Conservation (phyloP, 1,140 invertebrate genomes). For the Camponotus vicinus region DNA sequence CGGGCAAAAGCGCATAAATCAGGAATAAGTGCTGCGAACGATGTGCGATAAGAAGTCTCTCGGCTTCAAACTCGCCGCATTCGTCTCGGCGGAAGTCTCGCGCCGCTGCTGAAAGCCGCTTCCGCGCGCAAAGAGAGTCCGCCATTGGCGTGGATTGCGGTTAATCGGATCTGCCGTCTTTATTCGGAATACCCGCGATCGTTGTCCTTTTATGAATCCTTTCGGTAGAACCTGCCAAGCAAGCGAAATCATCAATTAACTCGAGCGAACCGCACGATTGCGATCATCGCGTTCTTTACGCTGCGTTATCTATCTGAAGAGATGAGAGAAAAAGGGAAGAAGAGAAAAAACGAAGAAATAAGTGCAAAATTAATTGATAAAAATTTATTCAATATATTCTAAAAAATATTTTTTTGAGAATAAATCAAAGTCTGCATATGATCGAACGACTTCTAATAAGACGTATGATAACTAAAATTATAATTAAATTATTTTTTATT, state of each 20-base stretch:
- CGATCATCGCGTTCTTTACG: constrained; percentile 39
- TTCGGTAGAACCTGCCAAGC: neutral
- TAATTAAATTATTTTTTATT: no score
- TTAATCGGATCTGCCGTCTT: constrained; percentile 33
- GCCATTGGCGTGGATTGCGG: constrained; percentile 30
- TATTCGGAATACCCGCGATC: constrained; percentile 42
- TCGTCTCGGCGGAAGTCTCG: constrained; percentile 69
- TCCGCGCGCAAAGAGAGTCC: constrained; percentile 21
- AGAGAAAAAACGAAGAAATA: neutral
- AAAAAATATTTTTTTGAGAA: neutral
- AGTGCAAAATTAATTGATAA: neutral
- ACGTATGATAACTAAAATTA: no score
- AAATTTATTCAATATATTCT: neutral
- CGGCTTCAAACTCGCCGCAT: constrained; percentile 59
- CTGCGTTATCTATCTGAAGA: constrained; percentile 20
- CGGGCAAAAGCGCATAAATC: constrained; percentile 38
- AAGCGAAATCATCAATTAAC: constrained; percentile 50
- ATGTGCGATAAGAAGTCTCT: constrained; percentile 63
- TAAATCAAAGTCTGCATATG: neutral
- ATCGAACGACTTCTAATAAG: neutral
- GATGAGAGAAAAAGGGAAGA: neutral
- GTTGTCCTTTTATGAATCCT: constrained; percentile 27
- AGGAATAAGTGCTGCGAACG: constrained; percentile 26
- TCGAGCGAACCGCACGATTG: constrained; percentile 28
- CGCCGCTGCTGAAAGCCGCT: constrained; percentile 23